Evolutionary conservation across 35 echinoderm and acorn worm species (phyloP).

Genomic region (Ophioderma brevispina): DNA sequence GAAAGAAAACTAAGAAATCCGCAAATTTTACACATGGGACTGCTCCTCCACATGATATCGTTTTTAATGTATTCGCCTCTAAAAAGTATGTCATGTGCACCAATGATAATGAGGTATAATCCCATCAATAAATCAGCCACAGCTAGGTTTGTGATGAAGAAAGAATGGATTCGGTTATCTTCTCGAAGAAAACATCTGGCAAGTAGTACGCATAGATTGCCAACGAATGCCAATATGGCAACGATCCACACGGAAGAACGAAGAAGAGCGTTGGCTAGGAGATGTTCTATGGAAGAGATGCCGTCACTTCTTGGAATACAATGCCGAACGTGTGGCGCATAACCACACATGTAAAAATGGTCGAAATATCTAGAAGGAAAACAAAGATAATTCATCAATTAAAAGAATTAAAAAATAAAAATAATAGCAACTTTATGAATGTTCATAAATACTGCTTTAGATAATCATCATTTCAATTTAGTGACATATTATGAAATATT

Average conservation of each 20-base stretch:
- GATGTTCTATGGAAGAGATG: constrained; percentile 73
- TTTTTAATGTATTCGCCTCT: constrained; percentile 76
- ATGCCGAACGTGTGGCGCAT: constrained; percentile 75
- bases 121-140: constrained; percentile 95
- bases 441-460: not conserved
- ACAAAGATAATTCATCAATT: too few species aligned
- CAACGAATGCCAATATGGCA: constrained; percentile 73
- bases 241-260: constrained; percentile 89
- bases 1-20: constrained; percentile 92
- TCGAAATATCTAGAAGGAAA: constrained; percentile 81
- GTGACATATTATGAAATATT: too few species aligned
- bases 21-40: constrained; percentile 74
- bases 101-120: constrained; percentile 86
- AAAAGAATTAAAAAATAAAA: too few species aligned
- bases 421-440: not conserved
- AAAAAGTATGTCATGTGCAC: constrained; percentile 83
- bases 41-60: constrained; percentile 77
- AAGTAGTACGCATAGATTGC: constrained; percentile 78
- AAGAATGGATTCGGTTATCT: constrained; percentile 87
- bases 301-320: constrained; percentile 82
- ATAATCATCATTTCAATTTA: too few species aligned
- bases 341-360: constrained; percentile 91
- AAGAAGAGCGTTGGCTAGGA: constrained; percentile 73
- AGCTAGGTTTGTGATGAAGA: constrained; percentile 96
- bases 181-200: constrained; percentile 85